Evolutionary conservation across 2,888 invertebrate genomes (phyloP).

Genomic region (Papilio protenor): DNA sequence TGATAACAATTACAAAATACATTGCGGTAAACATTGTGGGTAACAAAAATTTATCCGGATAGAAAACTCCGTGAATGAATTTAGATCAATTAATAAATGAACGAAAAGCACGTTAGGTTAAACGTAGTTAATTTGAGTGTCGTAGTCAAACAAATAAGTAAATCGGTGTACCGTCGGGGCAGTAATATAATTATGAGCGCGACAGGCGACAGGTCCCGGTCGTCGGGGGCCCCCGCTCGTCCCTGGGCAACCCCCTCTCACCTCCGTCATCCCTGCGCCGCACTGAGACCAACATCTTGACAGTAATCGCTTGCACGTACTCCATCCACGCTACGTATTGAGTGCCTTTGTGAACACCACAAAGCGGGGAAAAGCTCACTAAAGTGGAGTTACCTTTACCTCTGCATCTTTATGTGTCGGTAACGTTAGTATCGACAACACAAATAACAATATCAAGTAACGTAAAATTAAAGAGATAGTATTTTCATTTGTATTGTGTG

Average conservation of each 20-base stretch:
- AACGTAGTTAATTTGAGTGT: neutral
- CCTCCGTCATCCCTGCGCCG: neutral
- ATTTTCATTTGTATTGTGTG: slow-evolving; percentile 5
- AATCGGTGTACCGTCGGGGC: slow-evolving; percentile 55
- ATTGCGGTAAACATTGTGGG: neutral
- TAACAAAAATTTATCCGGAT: neutral
- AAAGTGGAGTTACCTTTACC: neutral
- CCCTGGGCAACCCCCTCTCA: slow-evolving; percentile 10
- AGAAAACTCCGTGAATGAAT: neutral
- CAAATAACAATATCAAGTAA: neutral
- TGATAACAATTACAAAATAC: too few relatives aligned
- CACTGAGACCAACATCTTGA: slow-evolving; percentile 36
- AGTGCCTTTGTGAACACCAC: slow-evolving; percentile 35
- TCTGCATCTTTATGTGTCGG: neutral
- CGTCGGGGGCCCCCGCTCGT: neutral
- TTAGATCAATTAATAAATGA: neutral
- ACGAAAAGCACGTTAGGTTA: neutral
- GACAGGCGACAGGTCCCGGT: slow-evolving; percentile 54
- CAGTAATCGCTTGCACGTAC: slow-evolving; percentile 42
- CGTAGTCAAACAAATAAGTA: slow-evolving; percentile 11
- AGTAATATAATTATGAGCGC: slow-evolving; percentile 63
- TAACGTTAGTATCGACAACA: neutral
- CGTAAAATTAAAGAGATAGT: neutral
- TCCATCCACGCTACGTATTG: slow-evolving; percentile 22
- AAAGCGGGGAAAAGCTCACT: slow-evolving; percentile 19